phyloP scores from a whole-genome alignment of 2,888 invertebrate species.

The Seira ritae region DNA sequence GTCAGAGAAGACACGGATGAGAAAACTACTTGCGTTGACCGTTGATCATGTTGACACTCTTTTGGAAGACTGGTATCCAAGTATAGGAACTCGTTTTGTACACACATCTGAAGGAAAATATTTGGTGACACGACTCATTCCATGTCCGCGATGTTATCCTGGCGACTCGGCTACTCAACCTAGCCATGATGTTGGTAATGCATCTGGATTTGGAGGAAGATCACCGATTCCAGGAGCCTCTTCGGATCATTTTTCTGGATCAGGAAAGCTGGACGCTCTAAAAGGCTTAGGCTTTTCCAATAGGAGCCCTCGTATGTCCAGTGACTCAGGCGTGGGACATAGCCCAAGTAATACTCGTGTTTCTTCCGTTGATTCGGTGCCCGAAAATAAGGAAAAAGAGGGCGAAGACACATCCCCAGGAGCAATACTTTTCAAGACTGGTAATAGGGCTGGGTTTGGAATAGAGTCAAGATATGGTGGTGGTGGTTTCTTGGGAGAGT shows the following conservation, averaged over 20 bases:
- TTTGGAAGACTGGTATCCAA: constrained; percentile 99
- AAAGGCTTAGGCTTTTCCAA: constrained; percentile 67
- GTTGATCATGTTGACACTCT: constrained; percentile 97
- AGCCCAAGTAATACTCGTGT: constrained; percentile 71
- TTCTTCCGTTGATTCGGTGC: constrained; percentile 71
- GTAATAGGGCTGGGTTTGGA: constrained; percentile 65
- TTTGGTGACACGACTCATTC: constrained; percentile 93
- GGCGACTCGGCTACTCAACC: constrained; percentile 52
- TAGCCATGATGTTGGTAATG: constrained; percentile 48
- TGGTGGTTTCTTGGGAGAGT: constrained; percentile 52
- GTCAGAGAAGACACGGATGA: constrained; percentile 78
- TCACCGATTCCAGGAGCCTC: constrained; percentile 54
- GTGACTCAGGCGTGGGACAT: constrained; percentile 72
- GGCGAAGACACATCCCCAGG: constrained; percentile 57
- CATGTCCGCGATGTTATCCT: constrained; percentile 90
- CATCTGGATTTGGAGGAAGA: constrained; percentile 38
- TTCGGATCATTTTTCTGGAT: constrained; percentile 12
- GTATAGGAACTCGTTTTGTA: constrained; percentile 93
- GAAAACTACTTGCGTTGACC: constrained; percentile 89
- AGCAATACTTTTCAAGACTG: constrained; percentile 66
- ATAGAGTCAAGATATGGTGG: constrained; percentile 65
- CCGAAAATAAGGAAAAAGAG: constrained; percentile 67
- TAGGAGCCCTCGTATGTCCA: constrained; percentile 72
- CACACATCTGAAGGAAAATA: constrained; percentile 98
- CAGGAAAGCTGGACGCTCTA: constrained; percentile 63